Evolutionary conservation across 2,888 invertebrate species (phyloP).

Genomic region (Eulithis prunata): DNA sequence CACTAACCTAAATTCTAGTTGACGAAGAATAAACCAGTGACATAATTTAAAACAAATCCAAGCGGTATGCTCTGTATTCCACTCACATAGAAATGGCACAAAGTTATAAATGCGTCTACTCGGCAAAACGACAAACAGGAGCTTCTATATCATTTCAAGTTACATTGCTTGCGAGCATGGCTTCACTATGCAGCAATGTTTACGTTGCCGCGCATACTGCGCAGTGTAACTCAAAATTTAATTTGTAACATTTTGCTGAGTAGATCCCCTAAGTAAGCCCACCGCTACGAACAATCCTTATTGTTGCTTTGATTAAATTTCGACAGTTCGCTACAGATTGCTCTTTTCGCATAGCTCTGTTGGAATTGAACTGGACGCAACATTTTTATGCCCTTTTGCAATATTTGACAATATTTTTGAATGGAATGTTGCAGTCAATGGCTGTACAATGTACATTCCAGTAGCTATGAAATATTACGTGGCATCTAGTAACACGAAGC

Average conservation of each 20-base stretch:
- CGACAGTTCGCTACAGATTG: conserved; percentile 69
- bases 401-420: background rate
- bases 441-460: no score
- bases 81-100: conserved; percentile 8
- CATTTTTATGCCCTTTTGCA: conserved; percentile 13
- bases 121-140: no score
- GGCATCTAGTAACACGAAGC: no score
- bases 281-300: conserved; percentile 59
- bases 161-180: no score
- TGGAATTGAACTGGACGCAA: conserved; percentile 53
- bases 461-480: no score
- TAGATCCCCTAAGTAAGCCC: conserved; percentile 4
- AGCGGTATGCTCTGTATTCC: background rate
- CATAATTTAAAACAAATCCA: no score
- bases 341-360: conserved; percentile 60
- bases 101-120: conserved; percentile 5
- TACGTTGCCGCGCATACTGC: no score
- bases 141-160: no score
- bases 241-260: no score
- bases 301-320: conserved; percentile 82
- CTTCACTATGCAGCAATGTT: no score
- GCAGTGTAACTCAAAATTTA: no score
- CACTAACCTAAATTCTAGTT: no score
- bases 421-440: background rate
- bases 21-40: background rate